A percentile compares a stretch with the other conserved stretches of the same genome.
Conservation (phyloP, 2,797 vertebrate genomes). For the Setipinna tenuifilis region DNA sequence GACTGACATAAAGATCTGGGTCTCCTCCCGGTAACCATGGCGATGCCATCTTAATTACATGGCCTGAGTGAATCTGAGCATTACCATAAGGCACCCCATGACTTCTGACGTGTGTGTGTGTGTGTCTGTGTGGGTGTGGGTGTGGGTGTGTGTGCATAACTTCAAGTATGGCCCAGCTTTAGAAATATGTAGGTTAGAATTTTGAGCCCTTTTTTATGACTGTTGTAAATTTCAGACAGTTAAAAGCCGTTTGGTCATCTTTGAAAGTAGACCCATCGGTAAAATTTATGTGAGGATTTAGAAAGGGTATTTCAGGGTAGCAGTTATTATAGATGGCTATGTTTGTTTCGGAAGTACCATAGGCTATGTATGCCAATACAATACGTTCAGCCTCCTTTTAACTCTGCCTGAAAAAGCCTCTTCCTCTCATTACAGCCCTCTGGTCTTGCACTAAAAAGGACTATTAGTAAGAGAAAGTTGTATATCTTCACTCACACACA, state of each 20-base stretch:
- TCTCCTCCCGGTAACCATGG: slow-evolving; percentile 8
- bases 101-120: too few relatives aligned
- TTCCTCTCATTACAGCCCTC: not conserved
- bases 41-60: slow-evolving; percentile 22
- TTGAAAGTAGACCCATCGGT: not conserved
- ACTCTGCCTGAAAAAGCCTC: not conserved
- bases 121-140: too few relatives aligned
- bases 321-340: not conserved
- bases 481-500: not conserved
- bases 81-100: slow-evolving; percentile 7
- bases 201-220: not conserved
- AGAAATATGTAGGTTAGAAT: not conserved
- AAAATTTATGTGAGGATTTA: not conserved
- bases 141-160: not conserved
- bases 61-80: slow-evolving; percentile 5
- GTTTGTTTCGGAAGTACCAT: not conserved
- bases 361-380: not conserved
- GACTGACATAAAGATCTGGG: slow-evolving; percentile 13
- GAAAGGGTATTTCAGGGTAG: not conserved
- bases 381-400: not conserved
- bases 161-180: not conserved
- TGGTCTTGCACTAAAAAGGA: not conserved
- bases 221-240: not conserved
- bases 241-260: not conserved
- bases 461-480: not conserved